Conservation (phyloP, 2,888 invertebrate species). For the Ditula angustiorana region DNA sequence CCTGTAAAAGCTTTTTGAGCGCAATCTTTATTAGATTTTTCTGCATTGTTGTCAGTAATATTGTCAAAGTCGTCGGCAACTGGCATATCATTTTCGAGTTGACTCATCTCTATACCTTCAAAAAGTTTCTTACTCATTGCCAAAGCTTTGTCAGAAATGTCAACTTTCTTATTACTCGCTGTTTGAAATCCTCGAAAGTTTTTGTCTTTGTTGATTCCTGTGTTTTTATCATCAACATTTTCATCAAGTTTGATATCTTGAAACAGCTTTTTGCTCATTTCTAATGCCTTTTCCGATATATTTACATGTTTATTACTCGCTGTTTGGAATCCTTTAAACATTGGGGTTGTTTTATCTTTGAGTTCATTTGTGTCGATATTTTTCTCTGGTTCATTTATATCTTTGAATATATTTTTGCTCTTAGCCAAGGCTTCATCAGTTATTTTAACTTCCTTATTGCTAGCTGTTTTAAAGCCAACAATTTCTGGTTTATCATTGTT, state of each 20-base stretch:
- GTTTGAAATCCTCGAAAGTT: slow-evolving; percentile 57
- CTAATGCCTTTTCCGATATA: slow-evolving; percentile 51
- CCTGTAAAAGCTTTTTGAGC: slow-evolving; percentile 51
- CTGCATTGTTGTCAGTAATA: neutral
- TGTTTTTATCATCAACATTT: slow-evolving; percentile 1
- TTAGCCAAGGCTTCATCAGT: slow-evolving; percentile 56
- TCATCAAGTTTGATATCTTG: slow-evolving; percentile 35
- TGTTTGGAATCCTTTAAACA: slow-evolving; percentile 58
- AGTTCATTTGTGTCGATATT: neutral
- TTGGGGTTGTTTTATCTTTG: neutral
- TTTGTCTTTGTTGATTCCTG: neutral
- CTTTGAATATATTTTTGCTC: slow-evolving; percentile 51
- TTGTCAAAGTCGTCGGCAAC: neutral
- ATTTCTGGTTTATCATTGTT: neutral
- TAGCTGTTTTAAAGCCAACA: slow-evolving; percentile 56
- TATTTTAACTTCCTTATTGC: slow-evolving; percentile 53
- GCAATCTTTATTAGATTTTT: slow-evolving; percentile 43
- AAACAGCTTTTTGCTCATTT: slow-evolving; percentile 49
- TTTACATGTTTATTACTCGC: slow-evolving; percentile 59
- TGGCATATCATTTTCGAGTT: slow-evolving; percentile 6
- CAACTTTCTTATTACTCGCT: slow-evolving; percentile 59
- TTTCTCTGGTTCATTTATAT: slow-evolving; percentile 14
- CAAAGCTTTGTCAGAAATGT: slow-evolving; percentile 61
- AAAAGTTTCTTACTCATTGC: slow-evolving; percentile 63
- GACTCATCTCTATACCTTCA: slow-evolving; percentile 49